These are phyloP conservation scores for Xyliphius kryptos DNA, from an alignment of 2,113 vertebrate genomes.

Conservation along the genomic window DNA sequence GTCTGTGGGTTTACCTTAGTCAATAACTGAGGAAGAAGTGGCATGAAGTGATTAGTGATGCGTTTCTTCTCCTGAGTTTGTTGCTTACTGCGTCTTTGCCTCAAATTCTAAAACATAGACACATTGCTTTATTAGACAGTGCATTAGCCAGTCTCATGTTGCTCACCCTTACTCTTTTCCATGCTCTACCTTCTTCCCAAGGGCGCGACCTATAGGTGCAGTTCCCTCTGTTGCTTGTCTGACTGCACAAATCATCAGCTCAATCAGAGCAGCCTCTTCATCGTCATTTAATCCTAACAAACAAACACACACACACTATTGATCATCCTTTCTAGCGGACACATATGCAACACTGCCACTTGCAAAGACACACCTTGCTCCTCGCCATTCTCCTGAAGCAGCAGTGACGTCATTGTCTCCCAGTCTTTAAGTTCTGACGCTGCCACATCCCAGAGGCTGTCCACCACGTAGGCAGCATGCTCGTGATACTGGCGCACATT, in stretches of 20 bases:
- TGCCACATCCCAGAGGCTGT: conserved; percentile 80
- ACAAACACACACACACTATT: conserved; percentile 26
- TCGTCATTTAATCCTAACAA: conserved; percentile 53
- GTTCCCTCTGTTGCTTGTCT: conserved; percentile 69
- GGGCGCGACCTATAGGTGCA: conserved; percentile 68
- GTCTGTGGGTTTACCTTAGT: conserved; percentile 68
- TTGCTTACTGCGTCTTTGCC: conserved; percentile 69
- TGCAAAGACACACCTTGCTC: conserved; percentile 16
- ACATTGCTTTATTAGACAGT: background rate
- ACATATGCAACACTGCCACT: no score
- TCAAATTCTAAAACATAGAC: conserved; percentile 52
- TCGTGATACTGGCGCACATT: conserved; percentile 70
- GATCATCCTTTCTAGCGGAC: no score
- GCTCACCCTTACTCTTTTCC: no score
- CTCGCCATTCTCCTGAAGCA: conserved; percentile 65
- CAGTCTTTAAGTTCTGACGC: conserved; percentile 73
- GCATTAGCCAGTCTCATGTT: no score
- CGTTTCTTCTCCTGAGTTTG: conserved; percentile 67
- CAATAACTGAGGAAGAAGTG: conserved; percentile 74
- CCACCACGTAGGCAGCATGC: conserved; percentile 79
- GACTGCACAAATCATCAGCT: conserved; percentile 75
- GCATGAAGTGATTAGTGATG: conserved; percentile 75
- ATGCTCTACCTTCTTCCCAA: conserved; percentile 76
- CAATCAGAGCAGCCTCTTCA: conserved; percentile 74
- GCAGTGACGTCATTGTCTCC: conserved; percentile 70